Percentiles rank a stretch among this genome's conserved stretches.
Evolutionary conservation across 2,888 invertebrate species (phyloP).

Genomic region (Epirrhoe tristata): DNA sequence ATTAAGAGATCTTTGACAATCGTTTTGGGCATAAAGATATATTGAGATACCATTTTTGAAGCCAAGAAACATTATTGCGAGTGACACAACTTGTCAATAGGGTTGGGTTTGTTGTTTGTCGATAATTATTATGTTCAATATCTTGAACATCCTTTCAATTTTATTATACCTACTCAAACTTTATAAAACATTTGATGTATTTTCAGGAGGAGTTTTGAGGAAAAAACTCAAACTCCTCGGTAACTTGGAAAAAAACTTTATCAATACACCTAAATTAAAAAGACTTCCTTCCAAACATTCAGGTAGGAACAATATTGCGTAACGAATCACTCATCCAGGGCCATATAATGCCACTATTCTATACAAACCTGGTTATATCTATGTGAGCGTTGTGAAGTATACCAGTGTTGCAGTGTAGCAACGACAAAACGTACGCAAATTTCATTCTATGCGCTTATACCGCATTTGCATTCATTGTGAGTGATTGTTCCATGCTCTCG

Average conservation of each 20-base stretch:
- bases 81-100: neutral
- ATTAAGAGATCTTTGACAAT: conserved; percentile 14
- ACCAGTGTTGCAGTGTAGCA: conserved; percentile 2
- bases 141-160: too few relatives aligned
- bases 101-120: neutral
- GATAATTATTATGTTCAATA: neutral
- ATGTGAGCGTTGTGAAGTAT: neutral
- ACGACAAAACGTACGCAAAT: conserved; percentile 36
- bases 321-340: conserved; percentile 31
- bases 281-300: conserved; percentile 20
- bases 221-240: conserved; percentile 5
- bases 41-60: neutral
- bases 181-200: neutral
- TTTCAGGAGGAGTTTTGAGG: neutral
- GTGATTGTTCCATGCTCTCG: conserved; percentile 37
- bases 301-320: conserved; percentile 27
- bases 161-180: neutral
- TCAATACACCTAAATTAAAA: conserved; percentile 27
- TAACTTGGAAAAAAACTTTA: conserved; percentile 10
- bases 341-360: conserved; percentile 24
- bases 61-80: neutral
- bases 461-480: conserved; percentile 42
- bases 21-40: conserved; percentile 7
- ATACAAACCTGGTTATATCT: conserved; percentile 13
- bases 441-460: conserved; percentile 44